Conservation (phyloP, 2,113 vertebrate genomes). For the Channa argus region DNA sequence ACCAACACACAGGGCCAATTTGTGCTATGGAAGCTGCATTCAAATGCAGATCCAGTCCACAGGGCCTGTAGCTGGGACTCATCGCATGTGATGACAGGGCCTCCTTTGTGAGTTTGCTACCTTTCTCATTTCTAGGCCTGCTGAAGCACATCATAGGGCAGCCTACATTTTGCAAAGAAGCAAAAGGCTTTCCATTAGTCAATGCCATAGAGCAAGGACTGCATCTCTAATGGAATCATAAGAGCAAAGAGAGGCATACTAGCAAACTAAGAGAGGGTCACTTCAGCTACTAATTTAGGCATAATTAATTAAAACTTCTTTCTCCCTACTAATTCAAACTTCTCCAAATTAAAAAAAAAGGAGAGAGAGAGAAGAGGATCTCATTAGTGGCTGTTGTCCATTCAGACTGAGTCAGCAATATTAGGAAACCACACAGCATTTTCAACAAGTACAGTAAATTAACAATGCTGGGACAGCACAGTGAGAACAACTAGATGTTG, state of each 20-base stretch:
- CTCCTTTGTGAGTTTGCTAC: constrained; percentile 53
- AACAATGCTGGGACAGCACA: constrained; percentile 11
- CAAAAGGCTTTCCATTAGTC: constrained; percentile 75
- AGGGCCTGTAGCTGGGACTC: constrained; percentile 34
- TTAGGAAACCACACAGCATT: constrained; percentile 25
- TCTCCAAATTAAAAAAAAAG: constrained; percentile 15
- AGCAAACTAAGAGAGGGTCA: constrained; percentile 29
- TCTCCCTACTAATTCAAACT: constrained; percentile 19
- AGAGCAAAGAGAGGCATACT: constrained; percentile 37
- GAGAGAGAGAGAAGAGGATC: constrained; percentile 10
- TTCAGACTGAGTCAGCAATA: constrained; percentile 54
- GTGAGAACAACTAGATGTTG: constrained; percentile 9
- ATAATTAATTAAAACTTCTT: constrained; percentile 32
- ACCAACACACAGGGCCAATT: constrained; percentile 47
- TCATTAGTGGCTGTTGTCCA: constrained; percentile 42
- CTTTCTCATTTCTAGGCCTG: constrained; percentile 69
- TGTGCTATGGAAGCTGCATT: constrained; percentile 29
- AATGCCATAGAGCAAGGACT: constrained; percentile 62
- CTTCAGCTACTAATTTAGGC: constrained; percentile 22
- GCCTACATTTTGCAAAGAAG: constrained; percentile 44
- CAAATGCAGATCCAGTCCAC: constrained; percentile 39
- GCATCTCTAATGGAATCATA: constrained; percentile 62
- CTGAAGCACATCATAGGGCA: constrained; percentile 63
- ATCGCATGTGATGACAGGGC: constrained; percentile 26
- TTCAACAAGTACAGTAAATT: constrained; percentile 19